Base-by-base conservation (phyloP, 1,140 invertebrate genomes). In the Drosophila grimshawi region DNA sequence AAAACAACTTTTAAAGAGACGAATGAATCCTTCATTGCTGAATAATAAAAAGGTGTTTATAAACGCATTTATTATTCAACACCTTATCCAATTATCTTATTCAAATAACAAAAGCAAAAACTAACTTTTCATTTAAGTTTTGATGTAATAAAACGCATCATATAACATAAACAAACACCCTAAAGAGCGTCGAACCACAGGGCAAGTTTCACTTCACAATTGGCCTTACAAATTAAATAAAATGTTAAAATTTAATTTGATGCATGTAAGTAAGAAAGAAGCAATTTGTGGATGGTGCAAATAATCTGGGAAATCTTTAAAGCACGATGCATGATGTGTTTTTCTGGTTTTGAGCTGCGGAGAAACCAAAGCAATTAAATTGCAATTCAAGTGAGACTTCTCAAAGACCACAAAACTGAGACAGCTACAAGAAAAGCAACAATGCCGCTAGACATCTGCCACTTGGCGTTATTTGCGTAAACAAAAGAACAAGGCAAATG, bases 371-470 rank as follows among this genome's bases (percentile, higher is more conserved):
- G 5, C 45, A 76, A 65, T 71, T 80, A 33, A 59, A 65, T 62
- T 71, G 32, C 62, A 76, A 65, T 76, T 10, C 46, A 70, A 76
- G 57, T 53, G n/a, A 19, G 29, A 61, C 19, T 48, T 55, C 49
- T 39, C 46, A 61, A 75, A 80, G 73, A 56, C 78, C 64, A 32
- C 71, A 80, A 81, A 63, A 71, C 41, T 43, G 45, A 65, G 67
- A 55, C 68, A 56, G 43, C 51, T 41, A 46, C 30, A 41, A 52
- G 11, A 68, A 60, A 46, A 52, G 27, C 19, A 8, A 55, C 33
- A 64, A 64, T 41, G 19, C 11, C 10, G 52, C 35, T 65, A 71
- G 61, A 65, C 61, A 71, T 32, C 68, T 72, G 69, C 62, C 69
- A 72, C 69, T 72, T 72, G 61, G 60, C 52, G 52, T 51, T 71